Percentiles rank a stretch among this genome's conserved stretches.
These are phyloP conservation scores for Pseudoatta argentina DNA, from an alignment of 1,140 invertebrate species.

Conservation along the genomic window DNA sequence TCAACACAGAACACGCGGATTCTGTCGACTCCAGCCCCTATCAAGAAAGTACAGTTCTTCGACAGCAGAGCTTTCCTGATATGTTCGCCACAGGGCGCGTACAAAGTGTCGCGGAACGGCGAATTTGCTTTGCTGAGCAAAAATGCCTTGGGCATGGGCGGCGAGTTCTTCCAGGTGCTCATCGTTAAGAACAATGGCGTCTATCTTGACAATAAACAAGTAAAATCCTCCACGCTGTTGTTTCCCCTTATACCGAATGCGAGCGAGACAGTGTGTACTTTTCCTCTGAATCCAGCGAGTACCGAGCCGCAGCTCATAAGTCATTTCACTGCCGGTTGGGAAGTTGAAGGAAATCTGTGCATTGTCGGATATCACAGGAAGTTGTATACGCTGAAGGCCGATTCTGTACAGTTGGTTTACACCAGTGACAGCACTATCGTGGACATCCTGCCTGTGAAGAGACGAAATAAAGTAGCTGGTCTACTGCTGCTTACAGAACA, in stretches of 20 bases:
- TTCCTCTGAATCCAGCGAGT: conserved; percentile 41
- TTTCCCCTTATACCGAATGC: conserved; percentile 30
- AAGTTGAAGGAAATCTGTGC: conserved; percentile 61
- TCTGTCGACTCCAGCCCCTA: conserved; percentile 71
- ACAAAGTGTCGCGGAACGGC: conserved; percentile 75
- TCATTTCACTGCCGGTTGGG: conserved; percentile 38
- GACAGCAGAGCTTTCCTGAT: conserved; percentile 77
- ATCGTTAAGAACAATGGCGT: conserved; percentile 66
- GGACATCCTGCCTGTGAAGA: conserved; percentile 72
- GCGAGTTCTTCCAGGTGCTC: conserved; percentile 74
- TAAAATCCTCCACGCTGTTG: conserved; percentile 64
- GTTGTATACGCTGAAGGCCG: conserved; percentile 60
- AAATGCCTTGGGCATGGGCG: conserved; percentile 76
- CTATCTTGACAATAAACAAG: conserved; percentile 76
- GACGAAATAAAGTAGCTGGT: conserved; percentile 67
- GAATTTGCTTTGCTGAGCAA: conserved; percentile 74
- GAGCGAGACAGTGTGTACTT: conserved; percentile 4
- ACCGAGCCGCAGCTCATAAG: conserved; percentile 57
- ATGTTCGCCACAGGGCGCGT: conserved; percentile 78
- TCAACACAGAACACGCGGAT: conserved; percentile 4
- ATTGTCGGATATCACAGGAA: conserved; percentile 74
- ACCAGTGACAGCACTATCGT: conserved; percentile 62
- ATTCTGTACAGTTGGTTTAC: conserved; percentile 73
- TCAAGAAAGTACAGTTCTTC: conserved; percentile 77
- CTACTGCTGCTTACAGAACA: conserved; percentile 71